Base-by-base conservation (phyloP, 2,888 invertebrate genomes). In the Heliconius cydno region DNA sequence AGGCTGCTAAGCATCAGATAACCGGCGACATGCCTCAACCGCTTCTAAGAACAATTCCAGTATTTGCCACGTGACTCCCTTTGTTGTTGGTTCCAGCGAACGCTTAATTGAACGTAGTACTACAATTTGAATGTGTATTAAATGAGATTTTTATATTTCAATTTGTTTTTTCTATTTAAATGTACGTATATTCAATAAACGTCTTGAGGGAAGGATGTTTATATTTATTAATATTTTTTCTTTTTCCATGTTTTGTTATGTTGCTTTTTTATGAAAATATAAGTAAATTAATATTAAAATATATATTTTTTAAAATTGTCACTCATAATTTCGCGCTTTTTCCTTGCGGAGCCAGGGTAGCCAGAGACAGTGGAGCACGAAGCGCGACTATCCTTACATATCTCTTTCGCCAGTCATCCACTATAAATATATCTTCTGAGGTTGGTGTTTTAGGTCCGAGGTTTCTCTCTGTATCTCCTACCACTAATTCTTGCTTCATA, bases 1-100 rank as follows among this genome's bases (percentile, higher is more conserved):
- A 90, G 86, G 85, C 86, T 84, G 82, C 89, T 85, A 83, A 85
- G 84, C 87, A 92, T 92, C 92, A 86, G 92, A 92, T 92, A 92
- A 86, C 86, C 83, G 82, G 84, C 84, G 85, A 87, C 88, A 88
- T 82, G 83, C 79, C 74, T 77, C 76, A 79, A 75, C 65, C 83
- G 82, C 81, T 85, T 85, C 85, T 81, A 82, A 79, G 86, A 85
- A 85, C 82, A 63, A 77, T 85, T 84, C 84, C 85, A 86, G 87
- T 87, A 86, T 85, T 87, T 86, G 86, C 85, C 82, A 84, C 84
- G 82, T 85, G 86, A 85, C 85, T 83, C 82, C 66, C 66, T 66
- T 78, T 66, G 72, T 73, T 73, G 22, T 46, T 25, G 38, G 72
- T 41, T 72, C 71, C 41, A 71, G 34, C n/a, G 52, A 66, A 57